Percentiles rank a stretch among this genome's conserved stretches.
Conservation (phyloP, 92 coral and sea anemone species). For the Siderastrea siderea region DNA sequence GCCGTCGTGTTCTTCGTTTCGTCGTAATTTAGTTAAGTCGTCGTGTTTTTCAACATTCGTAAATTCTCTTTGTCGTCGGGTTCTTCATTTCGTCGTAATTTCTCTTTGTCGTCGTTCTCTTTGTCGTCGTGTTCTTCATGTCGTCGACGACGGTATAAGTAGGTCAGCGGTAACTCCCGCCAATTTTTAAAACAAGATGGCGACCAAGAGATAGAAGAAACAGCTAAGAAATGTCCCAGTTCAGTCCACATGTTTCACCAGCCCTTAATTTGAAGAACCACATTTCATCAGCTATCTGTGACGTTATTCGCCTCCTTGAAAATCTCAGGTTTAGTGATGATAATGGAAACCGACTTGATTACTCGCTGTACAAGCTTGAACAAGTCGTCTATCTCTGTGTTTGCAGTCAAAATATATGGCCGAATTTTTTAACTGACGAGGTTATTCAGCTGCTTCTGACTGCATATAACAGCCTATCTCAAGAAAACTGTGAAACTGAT, state of each 20-base stretch:
- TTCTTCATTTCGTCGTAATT: too few species aligned
- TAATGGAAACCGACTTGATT: conserved; percentile 50
- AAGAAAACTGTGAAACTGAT: conserved; percentile 4
- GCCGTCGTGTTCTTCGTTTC: too few species aligned
- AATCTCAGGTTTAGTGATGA: conserved; percentile 8
- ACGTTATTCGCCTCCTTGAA: conserved; percentile 44
- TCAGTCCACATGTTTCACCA: conserved; percentile 20
- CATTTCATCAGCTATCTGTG: conserved; percentile 14
- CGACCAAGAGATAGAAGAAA: too few species aligned
- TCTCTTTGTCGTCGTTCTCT: too few species aligned
- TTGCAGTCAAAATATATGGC: conserved; percentile 34
- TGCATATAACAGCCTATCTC: conserved; percentile 18
- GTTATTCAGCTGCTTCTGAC: conserved; percentile 1
- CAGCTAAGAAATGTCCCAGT: not conserved
- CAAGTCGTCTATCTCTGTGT: conserved; percentile 27
- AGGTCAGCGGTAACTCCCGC: too few species aligned
- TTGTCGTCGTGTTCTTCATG: too few species aligned
- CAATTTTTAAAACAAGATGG: too few species aligned
- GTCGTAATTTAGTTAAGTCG: too few species aligned
- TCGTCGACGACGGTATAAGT: too few species aligned
- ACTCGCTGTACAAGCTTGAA: conserved; percentile 38
- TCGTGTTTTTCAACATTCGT: too few species aligned
- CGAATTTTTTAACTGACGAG: conserved; percentile 24
- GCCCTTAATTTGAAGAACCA: not conserved
- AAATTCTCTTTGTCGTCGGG: too few species aligned